These are phyloP conservation scores for Leptinotarsa defecta DNA, from an alignment of 1,140 invertebrate species.

Conservation along the genomic window DNA sequence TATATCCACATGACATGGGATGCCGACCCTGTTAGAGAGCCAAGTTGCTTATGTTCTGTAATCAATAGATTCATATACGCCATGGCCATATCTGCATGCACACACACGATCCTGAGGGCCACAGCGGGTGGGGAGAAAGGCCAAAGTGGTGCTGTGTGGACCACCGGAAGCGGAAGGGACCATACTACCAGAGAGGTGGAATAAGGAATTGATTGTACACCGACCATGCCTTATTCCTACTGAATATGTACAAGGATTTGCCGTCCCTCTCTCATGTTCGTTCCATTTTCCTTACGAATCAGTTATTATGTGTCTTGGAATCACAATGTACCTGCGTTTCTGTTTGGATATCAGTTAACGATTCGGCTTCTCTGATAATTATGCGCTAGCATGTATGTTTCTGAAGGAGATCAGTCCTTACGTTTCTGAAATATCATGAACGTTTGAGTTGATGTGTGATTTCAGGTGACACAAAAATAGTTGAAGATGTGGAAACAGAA, in stretches of 20 bases:
- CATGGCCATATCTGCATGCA: slow-evolving; percentile 49
- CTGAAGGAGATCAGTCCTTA: too few relatives aligned
- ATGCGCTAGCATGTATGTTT: not conserved
- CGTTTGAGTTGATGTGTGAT: too few relatives aligned
- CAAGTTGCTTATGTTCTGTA: slow-evolving; percentile 39
- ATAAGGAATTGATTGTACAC: slow-evolving; percentile 52
- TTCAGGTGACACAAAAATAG: too few relatives aligned
- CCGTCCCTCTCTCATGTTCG: slow-evolving; percentile 30
- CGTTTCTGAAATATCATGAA: too few relatives aligned
- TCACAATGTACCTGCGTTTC: slow-evolving; percentile 18
- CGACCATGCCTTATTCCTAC: slow-evolving; percentile 40
- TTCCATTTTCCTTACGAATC: slow-evolving; percentile 20
- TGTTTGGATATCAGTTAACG: slow-evolving; percentile 12
- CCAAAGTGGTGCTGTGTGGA: slow-evolving; percentile 14
- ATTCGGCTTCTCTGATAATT: not conserved
- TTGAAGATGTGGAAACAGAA: too few relatives aligned
- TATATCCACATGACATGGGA: slow-evolving; percentile 8
- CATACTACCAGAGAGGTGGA: slow-evolving; percentile 38
- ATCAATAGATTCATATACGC: slow-evolving; percentile 52
- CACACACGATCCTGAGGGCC: slow-evolving; percentile 37
- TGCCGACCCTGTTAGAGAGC: slow-evolving; percentile 14
- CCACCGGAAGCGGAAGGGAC: slow-evolving; percentile 38
- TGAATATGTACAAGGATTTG: slow-evolving; percentile 41
- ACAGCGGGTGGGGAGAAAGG: slow-evolving; percentile 19
- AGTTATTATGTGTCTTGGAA: slow-evolving; percentile 23